Percentiles rank a stretch among this genome's conserved stretches.
phyloP scores from a whole-genome alignment of 1,140 invertebrate genomes.

The Aphaenogaster rudis region DNA sequence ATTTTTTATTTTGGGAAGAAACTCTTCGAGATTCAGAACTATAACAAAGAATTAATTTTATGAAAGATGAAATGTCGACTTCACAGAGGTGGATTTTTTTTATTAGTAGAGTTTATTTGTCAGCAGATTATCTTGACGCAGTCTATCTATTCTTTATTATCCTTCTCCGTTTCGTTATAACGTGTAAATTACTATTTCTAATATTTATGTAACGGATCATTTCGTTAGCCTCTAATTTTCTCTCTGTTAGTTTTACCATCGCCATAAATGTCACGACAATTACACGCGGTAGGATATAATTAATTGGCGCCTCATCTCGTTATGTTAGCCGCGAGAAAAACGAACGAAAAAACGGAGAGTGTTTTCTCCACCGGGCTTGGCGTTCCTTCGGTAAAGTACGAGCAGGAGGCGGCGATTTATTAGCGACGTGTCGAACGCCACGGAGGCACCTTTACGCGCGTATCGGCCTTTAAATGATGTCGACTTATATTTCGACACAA shows the following conservation, averaged over 20 bases:
- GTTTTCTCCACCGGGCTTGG: neutral
- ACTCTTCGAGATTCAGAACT: too few species aligned
- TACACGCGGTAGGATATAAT: neutral
- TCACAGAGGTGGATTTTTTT: neutral
- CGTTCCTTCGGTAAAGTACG: neutral
- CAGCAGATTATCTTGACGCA: too few species aligned
- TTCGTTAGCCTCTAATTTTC: neutral
- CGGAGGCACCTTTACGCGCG: neutral
- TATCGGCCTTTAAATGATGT: constrained; percentile 8
- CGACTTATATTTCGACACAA: constrained; percentile 31
- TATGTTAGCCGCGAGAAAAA: neutral
- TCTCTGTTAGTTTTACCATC: neutral
- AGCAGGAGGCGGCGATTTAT: constrained; percentile 21
- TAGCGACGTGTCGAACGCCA: constrained; percentile 40
- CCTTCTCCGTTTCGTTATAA: neutral
- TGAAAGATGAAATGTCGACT: too few species aligned
- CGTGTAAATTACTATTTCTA: neutral
- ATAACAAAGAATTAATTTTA: too few species aligned
- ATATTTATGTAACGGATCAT: neutral
- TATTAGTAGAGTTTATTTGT: neutral
- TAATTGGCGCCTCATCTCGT: constrained; percentile 7
- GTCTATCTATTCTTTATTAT: neutral
- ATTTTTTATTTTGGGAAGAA: too few species aligned
- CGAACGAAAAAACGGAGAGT: neutral
- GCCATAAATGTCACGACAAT: constrained; percentile 3